Base-by-base conservation (phyloP, 2,113 vertebrate species). In the Genyomyrus donnyi region DNA sequence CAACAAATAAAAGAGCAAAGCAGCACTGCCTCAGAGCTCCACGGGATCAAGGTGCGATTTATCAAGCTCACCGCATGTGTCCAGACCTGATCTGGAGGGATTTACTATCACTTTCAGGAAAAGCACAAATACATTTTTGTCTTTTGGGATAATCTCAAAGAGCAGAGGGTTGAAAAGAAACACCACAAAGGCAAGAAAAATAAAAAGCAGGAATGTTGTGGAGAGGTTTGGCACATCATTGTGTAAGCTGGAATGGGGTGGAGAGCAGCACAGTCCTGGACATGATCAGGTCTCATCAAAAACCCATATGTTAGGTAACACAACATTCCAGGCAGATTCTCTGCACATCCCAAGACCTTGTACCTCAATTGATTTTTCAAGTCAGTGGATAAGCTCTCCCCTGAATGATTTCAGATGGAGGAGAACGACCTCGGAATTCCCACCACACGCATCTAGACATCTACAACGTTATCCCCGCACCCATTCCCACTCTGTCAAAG, bases 191-290 rank as follows among this genome's bases (percentile, higher is more conserved):
- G 48, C 84, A 50, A 49, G 31, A 31, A 70, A 70, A 80, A 77
- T 70, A 15, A 39, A 39, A 80, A 42, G 35, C 35, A 42, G 74
- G 74, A 80, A 80, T 80, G 31, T 42, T 42, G 74, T 39, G 74
- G 35, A 80, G 74, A 80, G 74, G 74, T 80, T 80, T 39, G 74
- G 74, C 74, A 80, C 74, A 7, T 80, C 74, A 6, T 42, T 21
- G 35, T 80, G 74, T 42, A 42, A 80, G 74, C 35, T 19, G 74
- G 35, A 42, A 39, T 80, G 74, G 74, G 93, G 93, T 90, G 92
- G 93, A 94, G 93, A 94, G 91, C 94, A 88, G 88, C 90, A 92
- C 90, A 90, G 92, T 93, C 89, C 87, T 88, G 27, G 52, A 83
- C 87, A 90, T 77, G 90, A 91, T 91, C 93, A 92, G 77, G 90